Base-by-base conservation (phyloP, 2,113 vertebrate species). In the Chaetops frenatus region DNA sequence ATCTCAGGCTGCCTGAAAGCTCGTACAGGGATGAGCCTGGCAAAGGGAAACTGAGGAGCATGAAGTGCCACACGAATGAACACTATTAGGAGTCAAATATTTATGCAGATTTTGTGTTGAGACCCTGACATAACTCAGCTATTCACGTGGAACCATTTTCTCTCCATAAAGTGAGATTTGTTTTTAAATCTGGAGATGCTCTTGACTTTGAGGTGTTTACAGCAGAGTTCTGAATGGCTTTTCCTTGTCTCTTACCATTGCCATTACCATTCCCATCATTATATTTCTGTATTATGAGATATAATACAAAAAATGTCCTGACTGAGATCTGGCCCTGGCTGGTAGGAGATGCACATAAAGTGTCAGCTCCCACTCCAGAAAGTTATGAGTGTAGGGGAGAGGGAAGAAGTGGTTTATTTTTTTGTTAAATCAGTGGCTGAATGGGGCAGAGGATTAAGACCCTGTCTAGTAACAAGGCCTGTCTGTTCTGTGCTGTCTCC, bases 21-120 rank as follows among this genome's bases (percentile, higher is more conserved):
- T 94, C 70, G 15, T 18, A 33, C 33, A 71, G 74, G 61, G 58
- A 82, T 67, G 36, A 90, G 23, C 38, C 33, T 79, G 54, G 79
- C 45, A 78, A 86, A 80, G 28, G 29, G 81, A 96, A 90, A 94
- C 90, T 81, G 86, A 94, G 91, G 81, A 86, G 3, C 27, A 53
- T 64, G n/a, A 91, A 89, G 36, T 61, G 79, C 79, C 88, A 61
- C 35, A 50, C 27, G 38, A 64, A 79, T 56, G 6, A 82, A 74
- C 70, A 42, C 28, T 71, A 69, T 83, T 48, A 89, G 42, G 24
- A 70, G 36, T 62, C 74, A 94, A 79, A 82, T 72, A 80, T 86
- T 79, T 73, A 60, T 48, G 45, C 5, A 78, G 35, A 65, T 74
- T 89, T 86, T 84, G 13, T 11, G 1, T 27, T 57, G 42, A 80